Base-by-base conservation (phyloP, 2,888 invertebrate genomes). In the Drosophila kambysellisi region DNA sequence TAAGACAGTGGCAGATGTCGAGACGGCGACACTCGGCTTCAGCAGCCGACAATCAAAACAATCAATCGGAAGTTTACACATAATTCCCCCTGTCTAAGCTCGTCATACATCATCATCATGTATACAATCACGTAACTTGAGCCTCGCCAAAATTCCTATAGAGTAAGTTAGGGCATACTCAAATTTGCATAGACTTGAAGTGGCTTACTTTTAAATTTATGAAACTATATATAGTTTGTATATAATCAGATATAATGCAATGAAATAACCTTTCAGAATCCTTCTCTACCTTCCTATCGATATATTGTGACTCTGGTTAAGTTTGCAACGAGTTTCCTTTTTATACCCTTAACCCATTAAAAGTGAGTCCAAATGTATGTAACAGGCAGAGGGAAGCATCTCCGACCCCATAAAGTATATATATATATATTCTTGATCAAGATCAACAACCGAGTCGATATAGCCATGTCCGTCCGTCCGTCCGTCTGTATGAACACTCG, bases 41-140 rank as follows among this genome's bases (percentile, higher is more conserved):
- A 78, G 63, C 70, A 67, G 78, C 62, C 77, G 58, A n/a, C 4
- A 37, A 6, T 30, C 32, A 30, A 20, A 35, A 56, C 35, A 54
- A 50, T 35, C 48, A 7, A 67, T 29, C 39, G 64, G 64, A 70
- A 70, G 64, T 69, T 74, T 71, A 58, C 74, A 65, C 39, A 53
- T 30, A 1, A 57, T 29, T 56, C 37, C 17, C 20, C 20, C 17
- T 30, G 30, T 9, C 51, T 4, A 7, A 25, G 39, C 39, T 32
- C 32, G 32, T 32, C 7, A 37, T 37, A 37, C 37, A 15, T 37
- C 5, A 5, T 9, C 37, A 15, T 37, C 5, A 5, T 9, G 9
- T n/a, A 9, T 9, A 11, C 4, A 11, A n/a, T 0, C 9, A 5
- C 5, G 46, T 25, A 46, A 25, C 20, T 12, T 12, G 20, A 46